Percentiles rank a stretch among this genome's conserved stretches.
phyloP scores from a whole-genome alignment of 2,113 vertebrate genomes.

The Fulmarus glacialis region DNA sequence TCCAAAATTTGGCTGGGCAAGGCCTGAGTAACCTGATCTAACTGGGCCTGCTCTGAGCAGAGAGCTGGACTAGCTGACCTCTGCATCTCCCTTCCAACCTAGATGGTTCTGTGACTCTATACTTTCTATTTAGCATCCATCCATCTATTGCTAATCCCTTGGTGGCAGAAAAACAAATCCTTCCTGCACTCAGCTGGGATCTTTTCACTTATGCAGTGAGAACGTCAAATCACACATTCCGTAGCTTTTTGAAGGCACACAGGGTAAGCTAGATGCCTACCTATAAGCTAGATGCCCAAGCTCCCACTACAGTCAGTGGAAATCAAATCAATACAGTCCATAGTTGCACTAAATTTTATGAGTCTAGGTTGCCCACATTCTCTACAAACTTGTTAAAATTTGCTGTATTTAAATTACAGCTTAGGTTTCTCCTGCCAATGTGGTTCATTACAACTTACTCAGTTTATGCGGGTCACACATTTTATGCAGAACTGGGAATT shows the following conservation, averaged over 20 bases:
- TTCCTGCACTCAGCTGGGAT: not conserved
- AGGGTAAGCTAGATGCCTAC: not conserved
- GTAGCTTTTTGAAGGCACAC: not conserved
- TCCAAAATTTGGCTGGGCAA: not conserved
- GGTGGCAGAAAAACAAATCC: not conserved
- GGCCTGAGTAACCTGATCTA: not conserved
- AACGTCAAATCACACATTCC: not conserved
- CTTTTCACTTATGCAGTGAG: not conserved
- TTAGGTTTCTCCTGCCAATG: not conserved
- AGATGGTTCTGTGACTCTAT: not conserved
- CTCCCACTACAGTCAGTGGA: not conserved
- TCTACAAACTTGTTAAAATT: not conserved
- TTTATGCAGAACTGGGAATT: not conserved
- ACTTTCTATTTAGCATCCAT: not conserved
- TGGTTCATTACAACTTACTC: not conserved
- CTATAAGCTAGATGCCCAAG: not conserved
- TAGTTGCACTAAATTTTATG: not conserved
- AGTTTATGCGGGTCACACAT: not conserved
- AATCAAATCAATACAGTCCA: not conserved
- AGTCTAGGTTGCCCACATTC: not conserved
- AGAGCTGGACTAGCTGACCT: not conserved
- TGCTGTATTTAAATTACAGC: not conserved
- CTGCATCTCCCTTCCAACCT: fast-evolving
- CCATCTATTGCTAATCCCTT: not conserved
- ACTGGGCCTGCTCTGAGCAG: not conserved